Conservation (phyloP, 1,140 invertebrate species). For the Anoplophora glabripennis region DNA sequence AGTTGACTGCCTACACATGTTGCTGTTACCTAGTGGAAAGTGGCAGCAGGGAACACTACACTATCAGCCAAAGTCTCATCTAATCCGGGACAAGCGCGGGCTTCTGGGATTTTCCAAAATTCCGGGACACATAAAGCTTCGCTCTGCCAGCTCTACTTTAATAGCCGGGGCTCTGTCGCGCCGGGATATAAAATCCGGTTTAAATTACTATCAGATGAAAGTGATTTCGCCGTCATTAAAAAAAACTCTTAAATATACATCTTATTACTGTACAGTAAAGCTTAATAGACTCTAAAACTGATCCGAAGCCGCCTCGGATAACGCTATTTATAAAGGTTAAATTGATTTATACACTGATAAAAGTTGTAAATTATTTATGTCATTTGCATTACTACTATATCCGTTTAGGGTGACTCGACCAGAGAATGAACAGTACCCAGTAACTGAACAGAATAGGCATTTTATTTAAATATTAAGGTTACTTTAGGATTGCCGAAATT, state of each 20-base stretch:
- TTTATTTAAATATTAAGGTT: too few species aligned
- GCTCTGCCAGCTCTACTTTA: slow-evolving; percentile 20
- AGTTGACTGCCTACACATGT: slow-evolving; percentile 31
- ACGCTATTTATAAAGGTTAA: too few species aligned
- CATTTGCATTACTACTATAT: too few species aligned
- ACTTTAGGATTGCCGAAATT: too few species aligned
- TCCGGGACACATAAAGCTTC: slow-evolving; percentile 26
- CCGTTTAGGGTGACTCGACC: too few species aligned
- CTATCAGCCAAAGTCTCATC: slow-evolving; percentile 28
- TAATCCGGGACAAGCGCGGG: slow-evolving; percentile 32
- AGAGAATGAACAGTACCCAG: too few species aligned
- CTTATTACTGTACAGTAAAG: background rate
- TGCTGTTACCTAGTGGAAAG: slow-evolving; percentile 26
- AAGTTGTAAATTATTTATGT: too few species aligned
- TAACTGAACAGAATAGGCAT: too few species aligned
- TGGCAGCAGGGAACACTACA: slow-evolving; percentile 3
- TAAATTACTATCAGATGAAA: slow-evolving; percentile 32
- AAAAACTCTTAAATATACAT: slow-evolving; percentile 18
- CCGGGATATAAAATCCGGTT: slow-evolving; percentile 28
- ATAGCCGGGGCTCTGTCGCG: slow-evolving; percentile 25
- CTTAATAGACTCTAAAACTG: background rate
- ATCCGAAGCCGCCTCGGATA: background rate
- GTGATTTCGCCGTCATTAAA: slow-evolving; percentile 21
- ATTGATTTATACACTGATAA: too few species aligned
- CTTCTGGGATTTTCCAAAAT: slow-evolving; percentile 33